These are phyloP conservation scores for Pilophorus perplexus DNA, from an alignment of 2,888 invertebrate species.

Conservation along the genomic window DNA sequence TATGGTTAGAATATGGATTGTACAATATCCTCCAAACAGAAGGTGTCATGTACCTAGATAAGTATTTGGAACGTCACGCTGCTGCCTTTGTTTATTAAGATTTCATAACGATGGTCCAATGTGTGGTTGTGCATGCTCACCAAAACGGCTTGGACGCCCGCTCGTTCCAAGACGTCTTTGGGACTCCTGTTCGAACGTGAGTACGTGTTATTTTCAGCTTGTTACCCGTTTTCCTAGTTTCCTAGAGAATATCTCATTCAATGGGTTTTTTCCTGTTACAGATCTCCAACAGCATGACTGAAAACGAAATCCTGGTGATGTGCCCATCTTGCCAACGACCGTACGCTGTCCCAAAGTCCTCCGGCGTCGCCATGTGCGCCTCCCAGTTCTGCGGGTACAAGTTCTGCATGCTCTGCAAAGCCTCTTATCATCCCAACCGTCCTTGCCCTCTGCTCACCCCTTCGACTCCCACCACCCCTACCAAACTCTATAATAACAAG, in stretches of 20 bases:
- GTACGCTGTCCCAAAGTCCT: slow-evolving; percentile 30
- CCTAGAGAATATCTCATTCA: too few species aligned
- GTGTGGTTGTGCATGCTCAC: too few species aligned
- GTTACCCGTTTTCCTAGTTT: too few species aligned
- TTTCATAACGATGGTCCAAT: too few species aligned
- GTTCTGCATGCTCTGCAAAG: slow-evolving; percentile 48
- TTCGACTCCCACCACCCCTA: slow-evolving; percentile 37
- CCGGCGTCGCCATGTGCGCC: slow-evolving; percentile 46
- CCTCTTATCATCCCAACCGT: slow-evolving; percentile 38
- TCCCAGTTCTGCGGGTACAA: slow-evolving; percentile 47
- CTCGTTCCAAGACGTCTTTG: background rate
- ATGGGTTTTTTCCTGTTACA: slow-evolving; percentile 44
- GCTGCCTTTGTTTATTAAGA: too few species aligned
- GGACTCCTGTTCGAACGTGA: background rate
- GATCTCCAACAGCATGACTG: slow-evolving; percentile 49
- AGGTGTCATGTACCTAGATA: too few species aligned
- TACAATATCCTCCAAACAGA: too few species aligned
- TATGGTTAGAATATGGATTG: too few species aligned
- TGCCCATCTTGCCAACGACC: slow-evolving; percentile 50
- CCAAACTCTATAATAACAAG: slow-evolving; percentile 11
- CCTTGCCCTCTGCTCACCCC: slow-evolving; percentile 39
- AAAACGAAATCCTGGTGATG: slow-evolving; percentile 49
- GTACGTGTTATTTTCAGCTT: background rate
- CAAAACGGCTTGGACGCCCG: too few species aligned
- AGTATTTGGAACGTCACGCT: too few species aligned